Evolutionary conservation across 2,888 invertebrate genomes (phyloP).

Genomic region (Zhuqinia jingwanae): DNA sequence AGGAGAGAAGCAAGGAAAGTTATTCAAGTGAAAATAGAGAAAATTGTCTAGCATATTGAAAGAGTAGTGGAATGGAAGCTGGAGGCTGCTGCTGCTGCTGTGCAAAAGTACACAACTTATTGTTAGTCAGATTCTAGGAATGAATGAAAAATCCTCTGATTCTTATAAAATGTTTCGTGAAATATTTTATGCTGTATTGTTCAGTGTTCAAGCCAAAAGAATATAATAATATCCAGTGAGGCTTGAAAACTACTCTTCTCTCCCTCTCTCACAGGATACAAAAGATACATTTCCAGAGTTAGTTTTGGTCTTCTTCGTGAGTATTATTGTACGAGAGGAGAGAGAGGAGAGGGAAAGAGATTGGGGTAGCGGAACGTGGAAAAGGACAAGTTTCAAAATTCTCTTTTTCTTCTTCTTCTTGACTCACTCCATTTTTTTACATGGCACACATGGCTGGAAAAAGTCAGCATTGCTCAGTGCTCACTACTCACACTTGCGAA

Average conservation of each 20-base stretch:
- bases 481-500: constrained; percentile 51
- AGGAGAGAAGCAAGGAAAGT: not conserved
- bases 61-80: too few species aligned
- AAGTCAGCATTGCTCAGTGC: constrained; percentile 44
- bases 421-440: too few species aligned
- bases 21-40: constrained; percentile 27
- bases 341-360: too few species aligned
- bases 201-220: not conserved
- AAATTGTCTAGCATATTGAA: not conserved
- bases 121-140: too few species aligned
- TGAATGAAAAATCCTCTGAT: not conserved
- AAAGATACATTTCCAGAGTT: constrained; percentile 18
- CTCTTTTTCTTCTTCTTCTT: not conserved
- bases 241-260: too few species aligned
- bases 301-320: too few species aligned
- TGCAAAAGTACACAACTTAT: too few species aligned
- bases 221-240: constrained; percentile 49
- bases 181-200: not conserved
- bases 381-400: constrained; percentile 9
- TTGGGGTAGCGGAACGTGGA: too few species aligned
- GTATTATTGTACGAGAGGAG: too few species aligned
- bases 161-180: not conserved
- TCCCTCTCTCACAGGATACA: not conserved
- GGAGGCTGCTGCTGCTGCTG: too few species aligned
- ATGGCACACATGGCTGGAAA: not conserved